These are phyloP conservation scores for Melolontha melolontha DNA, from an alignment of 2,888 invertebrate genomes.

Conservation along the genomic window DNA sequence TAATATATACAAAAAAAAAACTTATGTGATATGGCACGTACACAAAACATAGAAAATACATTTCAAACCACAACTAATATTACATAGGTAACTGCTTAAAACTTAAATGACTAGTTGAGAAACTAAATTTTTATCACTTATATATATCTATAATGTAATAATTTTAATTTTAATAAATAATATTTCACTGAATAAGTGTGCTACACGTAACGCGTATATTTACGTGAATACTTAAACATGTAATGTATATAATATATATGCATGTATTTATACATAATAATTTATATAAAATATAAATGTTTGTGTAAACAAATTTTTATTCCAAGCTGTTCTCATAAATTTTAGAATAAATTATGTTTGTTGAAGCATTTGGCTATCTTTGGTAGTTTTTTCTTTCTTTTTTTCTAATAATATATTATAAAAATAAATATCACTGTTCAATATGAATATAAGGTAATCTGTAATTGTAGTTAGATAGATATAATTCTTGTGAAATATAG, in stretches of 20 bases:
- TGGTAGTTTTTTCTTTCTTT: conserved; percentile 39
- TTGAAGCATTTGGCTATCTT: conserved; percentile 45
- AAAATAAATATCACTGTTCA: conserved; percentile 46
- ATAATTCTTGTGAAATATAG: neutral
- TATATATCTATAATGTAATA: conserved; percentile 16
- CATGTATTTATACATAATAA: conserved; percentile 27
- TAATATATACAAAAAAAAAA: conserved; percentile 51
- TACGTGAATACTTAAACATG: conserved; percentile 29
- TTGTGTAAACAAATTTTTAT: conserved; percentile 29
- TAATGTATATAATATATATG: conserved; percentile 13
- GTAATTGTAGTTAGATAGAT: conserved; percentile 26
- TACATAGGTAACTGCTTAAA: conserved; percentile 40
- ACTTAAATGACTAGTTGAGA: conserved; percentile 41
- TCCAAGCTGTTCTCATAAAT: conserved; percentile 24
- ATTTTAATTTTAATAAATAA: conserved; percentile 28
- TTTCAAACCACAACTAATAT: conserved; percentile 41
- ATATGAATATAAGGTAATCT: conserved; percentile 35
- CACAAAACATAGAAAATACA: conserved; percentile 51
- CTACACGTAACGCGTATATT: conserved; percentile 34
- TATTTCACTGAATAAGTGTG: conserved; percentile 20
- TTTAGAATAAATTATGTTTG: conserved; percentile 39
- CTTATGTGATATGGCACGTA: conserved; percentile 54
- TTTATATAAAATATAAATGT: conserved; percentile 37
- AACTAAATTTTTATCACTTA: conserved; percentile 32
- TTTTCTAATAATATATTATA: conserved; percentile 37